Percentiles rank a stretch among this genome's conserved stretches.
These are phyloP conservation scores for Griposia aprilina DNA, from an alignment of 2,888 invertebrate genomes.

Conservation along the genomic window DNA sequence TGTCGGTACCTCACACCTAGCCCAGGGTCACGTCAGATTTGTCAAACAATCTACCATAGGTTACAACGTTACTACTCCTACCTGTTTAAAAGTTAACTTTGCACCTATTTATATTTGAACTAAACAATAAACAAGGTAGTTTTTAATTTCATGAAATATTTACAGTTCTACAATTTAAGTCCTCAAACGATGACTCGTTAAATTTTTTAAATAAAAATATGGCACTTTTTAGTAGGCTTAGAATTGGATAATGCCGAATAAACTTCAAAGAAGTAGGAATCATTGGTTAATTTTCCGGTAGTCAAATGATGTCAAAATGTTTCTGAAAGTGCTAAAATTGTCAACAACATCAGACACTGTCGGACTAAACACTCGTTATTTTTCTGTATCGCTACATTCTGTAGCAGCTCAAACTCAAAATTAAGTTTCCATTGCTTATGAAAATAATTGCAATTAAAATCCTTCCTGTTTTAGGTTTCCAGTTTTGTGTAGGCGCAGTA, in stretches of 20 bases:
- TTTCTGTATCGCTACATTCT: constrained; percentile 1
- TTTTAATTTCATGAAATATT: not conserved
- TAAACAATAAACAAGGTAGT: not conserved
- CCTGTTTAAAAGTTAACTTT: not conserved
- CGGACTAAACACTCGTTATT: not conserved
- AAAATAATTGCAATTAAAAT: constrained; percentile 56
- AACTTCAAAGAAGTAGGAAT: not conserved
- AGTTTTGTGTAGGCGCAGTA: constrained; percentile 48
- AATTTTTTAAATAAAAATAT: not conserved
- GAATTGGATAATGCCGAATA: not conserved
- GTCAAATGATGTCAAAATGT: constrained; percentile 2
- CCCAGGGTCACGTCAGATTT: not conserved
- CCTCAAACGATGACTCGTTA: not conserved
- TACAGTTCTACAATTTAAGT: not conserved
- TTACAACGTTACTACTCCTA: not conserved
- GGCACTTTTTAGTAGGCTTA: not conserved
- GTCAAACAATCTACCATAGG: not conserved
- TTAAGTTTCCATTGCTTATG: constrained; percentile 18
- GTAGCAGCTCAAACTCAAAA: constrained; percentile 11
- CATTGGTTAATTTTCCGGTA: not conserved
- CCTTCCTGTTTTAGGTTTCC: constrained; percentile 45
- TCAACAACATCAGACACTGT: not conserved
- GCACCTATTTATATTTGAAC: constrained; percentile 13
- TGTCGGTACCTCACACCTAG: not conserved
- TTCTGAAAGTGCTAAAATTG: not conserved